phyloP scores from a whole-genome alignment of 2,797 vertebrate genomes.

The Glyptemys insculpta region DNA sequence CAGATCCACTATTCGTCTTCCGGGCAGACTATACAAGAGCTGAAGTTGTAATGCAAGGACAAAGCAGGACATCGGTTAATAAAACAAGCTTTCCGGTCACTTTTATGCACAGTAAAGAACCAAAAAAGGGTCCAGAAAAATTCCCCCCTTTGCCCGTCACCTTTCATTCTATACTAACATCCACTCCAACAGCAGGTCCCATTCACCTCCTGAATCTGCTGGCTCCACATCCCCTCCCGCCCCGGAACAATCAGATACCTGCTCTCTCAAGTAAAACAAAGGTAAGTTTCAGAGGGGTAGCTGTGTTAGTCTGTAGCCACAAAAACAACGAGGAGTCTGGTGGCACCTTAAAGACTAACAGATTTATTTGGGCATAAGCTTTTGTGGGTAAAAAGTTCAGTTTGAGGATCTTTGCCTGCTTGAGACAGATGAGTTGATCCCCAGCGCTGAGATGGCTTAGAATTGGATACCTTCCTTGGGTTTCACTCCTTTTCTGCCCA shows the following conservation, averaged over 20 bases:
- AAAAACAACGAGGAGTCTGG: no score
- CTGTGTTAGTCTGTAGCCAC: no score
- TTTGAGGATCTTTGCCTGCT: neutral
- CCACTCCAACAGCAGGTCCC: neutral
- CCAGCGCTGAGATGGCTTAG: neutral
- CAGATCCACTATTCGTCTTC: neutral
- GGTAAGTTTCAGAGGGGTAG: fast-evolving
- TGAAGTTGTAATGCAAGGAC: neutral
- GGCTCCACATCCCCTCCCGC: neutral
- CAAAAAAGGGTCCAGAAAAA: neutral
- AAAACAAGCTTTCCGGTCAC: neutral
- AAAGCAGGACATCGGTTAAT: neutral
- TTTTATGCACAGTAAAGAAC: neutral
- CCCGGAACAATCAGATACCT: neutral
- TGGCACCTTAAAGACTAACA: no score
- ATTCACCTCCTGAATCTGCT: neutral
- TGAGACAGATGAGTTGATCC: neutral
- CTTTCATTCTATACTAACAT: neutral
- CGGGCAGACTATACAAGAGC: neutral
- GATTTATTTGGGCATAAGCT: no score
- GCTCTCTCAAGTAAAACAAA: neutral
- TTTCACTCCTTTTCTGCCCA: neutral
- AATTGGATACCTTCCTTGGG: neutral
- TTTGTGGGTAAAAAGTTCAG: no score
- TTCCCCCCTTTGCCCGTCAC: neutral